A percentile compares a stretch with the other conserved stretches of the same genome.
These are phyloP conservation scores for Drosophila vallismaia DNA, from an alignment of 2,888 invertebrate genomes.

Conservation along the genomic window DNA sequence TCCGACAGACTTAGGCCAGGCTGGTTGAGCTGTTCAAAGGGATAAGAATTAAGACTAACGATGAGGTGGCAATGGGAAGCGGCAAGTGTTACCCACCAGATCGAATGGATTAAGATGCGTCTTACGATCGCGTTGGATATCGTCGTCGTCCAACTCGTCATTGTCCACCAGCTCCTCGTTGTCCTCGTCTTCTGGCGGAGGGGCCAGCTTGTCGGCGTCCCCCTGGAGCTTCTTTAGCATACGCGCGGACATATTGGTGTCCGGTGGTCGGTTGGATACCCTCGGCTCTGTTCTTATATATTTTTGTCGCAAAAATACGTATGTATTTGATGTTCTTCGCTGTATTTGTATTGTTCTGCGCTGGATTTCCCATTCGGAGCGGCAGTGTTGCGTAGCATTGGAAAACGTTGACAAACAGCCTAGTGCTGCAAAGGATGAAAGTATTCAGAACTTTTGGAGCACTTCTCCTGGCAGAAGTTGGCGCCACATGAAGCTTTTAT, in stretches of 20 bases:
- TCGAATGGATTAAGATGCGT: slow-evolving; percentile 89
- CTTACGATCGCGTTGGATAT: slow-evolving; percentile 85
- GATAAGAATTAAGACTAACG: neutral
- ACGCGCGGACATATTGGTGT: slow-evolving; percentile 86
- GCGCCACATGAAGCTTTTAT: slow-evolving; percentile 2
- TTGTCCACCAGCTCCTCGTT: slow-evolving; percentile 85
- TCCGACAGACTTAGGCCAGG: slow-evolving; percentile 86
- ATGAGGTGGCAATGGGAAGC: slow-evolving; percentile 32
- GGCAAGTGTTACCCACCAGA: slow-evolving; percentile 86
- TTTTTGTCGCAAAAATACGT: slow-evolving; percentile 31
- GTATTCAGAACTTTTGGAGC: neutral
- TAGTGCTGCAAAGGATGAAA: neutral
- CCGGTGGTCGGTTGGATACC: slow-evolving; percentile 5
- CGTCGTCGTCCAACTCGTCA: slow-evolving; percentile 83
- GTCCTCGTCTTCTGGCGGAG: slow-evolving; percentile 81
- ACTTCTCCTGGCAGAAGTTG: slow-evolving; percentile 6
- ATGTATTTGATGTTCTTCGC: slow-evolving; percentile 14
- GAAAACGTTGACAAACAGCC: neutral
- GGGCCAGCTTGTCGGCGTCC: slow-evolving; percentile 84
- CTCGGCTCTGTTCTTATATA: slow-evolving; percentile 13
- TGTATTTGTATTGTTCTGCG: slow-evolving; percentile 11
- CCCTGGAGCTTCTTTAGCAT: slow-evolving; percentile 88
- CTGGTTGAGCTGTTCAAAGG: slow-evolving; percentile 85
- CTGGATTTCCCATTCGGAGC: slow-evolving; percentile 14
- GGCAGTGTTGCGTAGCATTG: slow-evolving; percentile 5